Percentiles rank a stretch among this genome's conserved stretches.
phyloP scores from a whole-genome alignment of 2,797 vertebrate species.

The Poecilia velifera region DNA sequence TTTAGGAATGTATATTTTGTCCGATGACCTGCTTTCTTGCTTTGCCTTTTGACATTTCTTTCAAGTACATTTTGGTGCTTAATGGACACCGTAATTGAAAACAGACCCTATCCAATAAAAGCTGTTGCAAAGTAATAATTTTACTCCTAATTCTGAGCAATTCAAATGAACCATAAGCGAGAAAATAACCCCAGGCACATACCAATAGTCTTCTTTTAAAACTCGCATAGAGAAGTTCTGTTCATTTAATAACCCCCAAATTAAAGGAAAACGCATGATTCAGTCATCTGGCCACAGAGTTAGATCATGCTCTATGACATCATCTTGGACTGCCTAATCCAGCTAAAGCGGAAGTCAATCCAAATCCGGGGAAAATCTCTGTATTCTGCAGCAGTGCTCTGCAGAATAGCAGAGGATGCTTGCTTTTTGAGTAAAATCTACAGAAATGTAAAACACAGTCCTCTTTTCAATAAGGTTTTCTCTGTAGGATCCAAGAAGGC shows the following conservation, averaged over 20 bases:
- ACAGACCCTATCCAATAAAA: slow-evolving; percentile 60
- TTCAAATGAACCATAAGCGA: slow-evolving; percentile 69
- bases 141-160: slow-evolving; percentile 57
- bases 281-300: slow-evolving; percentile 80
- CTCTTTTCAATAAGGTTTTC: slow-evolving; percentile 16
- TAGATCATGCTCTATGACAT: slow-evolving; percentile 84
- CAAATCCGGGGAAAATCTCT: slow-evolving; percentile 62
- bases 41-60: slow-evolving; percentile 41
- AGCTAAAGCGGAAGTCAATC: slow-evolving; percentile 72
- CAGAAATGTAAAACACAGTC: slow-evolving; percentile 12
- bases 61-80: slow-evolving; percentile 57
- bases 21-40: slow-evolving; percentile 41
- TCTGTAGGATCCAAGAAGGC: slow-evolving; percentile 8
- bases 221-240: slow-evolving; percentile 76
- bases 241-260: slow-evolving; percentile 81
- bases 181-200: slow-evolving; percentile 66
- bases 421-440: slow-evolving; percentile 6
- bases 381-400: neutral
- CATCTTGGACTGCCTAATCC: slow-evolving; percentile 73
- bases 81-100: slow-evolving; percentile 61
- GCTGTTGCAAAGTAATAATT: slow-evolving; percentile 61
- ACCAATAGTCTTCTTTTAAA: slow-evolving; percentile 64
- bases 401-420: slow-evolving; percentile 11
- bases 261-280: slow-evolving; percentile 84
- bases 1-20: slow-evolving; percentile 53